Evolutionary conservation across 1,140 invertebrate species (phyloP), one percentile per base, ranked within the genome.

Genomic region (Neelides sp.): DNA sequence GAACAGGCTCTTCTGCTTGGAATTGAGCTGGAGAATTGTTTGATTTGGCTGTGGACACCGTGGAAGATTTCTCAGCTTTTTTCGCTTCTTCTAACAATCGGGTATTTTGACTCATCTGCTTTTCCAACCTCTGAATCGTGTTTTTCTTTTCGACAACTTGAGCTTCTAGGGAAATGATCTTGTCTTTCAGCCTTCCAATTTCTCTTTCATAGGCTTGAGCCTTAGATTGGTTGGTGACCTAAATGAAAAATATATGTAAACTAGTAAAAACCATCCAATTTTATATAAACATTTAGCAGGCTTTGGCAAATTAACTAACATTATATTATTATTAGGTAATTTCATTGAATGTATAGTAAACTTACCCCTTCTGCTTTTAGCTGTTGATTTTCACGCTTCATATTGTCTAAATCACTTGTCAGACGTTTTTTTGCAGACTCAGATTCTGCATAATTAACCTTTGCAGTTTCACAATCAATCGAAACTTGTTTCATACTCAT

Each of bases 331-430:
- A 8, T 43, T 10, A 10, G 30, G 30, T 34, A 10, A 34, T 10
- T 10, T 34, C 30, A 34, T 10, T 34, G 30, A n/a, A n/a, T n/a
- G n/a, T n/a, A n/a, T n/a, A n/a, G n/a, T n/a, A n/a, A n/a, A 27
- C 53, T 57, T 47, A 61, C 59, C n/a, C 19, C 28, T 37, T 61
- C 59, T 13, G 55, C 55, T 4, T n/a, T 40, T 34, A 45, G 52
- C 19, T 30, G 48, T 19, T 49, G 45, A 10, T 55, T 23, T 17
- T 52, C 50, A 28, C 54, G 50, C 32, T 44, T 52, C 4, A 34
- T 20, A 41, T 39, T 51, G n/a, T 61, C 59, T 34, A 61, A 30
- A 42, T 57, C 52, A 36, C 37, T 49, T 30, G 50, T 40, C 12
- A 61, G 32, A 3, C 34, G 19, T 48, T 50, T 46, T 5, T 55